Percentiles rank a stretch among this genome's conserved stretches.
Evolutionary conservation across 23 tunicate species (phyloP).

Genomic region (Clavelina lepadiformis): DNA sequence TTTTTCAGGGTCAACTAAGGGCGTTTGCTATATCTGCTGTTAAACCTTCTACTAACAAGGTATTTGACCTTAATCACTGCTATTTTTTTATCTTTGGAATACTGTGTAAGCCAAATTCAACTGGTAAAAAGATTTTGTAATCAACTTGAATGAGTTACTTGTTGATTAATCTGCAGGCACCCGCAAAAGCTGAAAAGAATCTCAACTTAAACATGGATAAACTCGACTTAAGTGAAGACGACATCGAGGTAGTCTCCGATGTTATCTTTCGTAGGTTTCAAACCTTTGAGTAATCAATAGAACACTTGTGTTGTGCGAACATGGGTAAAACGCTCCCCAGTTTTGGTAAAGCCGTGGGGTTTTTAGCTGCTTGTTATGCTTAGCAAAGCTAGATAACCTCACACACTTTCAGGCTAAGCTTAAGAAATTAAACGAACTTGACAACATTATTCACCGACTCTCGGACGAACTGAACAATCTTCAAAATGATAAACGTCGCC

Average conservation of each 20-base stretch:
- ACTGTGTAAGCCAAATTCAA: too few relatives aligned
- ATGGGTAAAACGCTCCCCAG: too few relatives aligned
- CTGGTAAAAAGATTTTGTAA: too few relatives aligned
- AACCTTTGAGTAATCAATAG: too few relatives aligned
- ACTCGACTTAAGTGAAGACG: slow-evolving; percentile 19
- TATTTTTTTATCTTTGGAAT: too few relatives aligned
- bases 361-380: too few relatives aligned
- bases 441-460: slow-evolving; percentile 21
- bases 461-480: slow-evolving; percentile 23
- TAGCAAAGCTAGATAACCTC: too few relatives aligned
- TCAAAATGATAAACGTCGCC: slow-evolving; percentile 17
- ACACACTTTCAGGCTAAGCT: slow-evolving; percentile 27
- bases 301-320: too few relatives aligned
- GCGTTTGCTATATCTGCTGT: slow-evolving; percentile 58
- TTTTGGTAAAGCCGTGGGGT: too few relatives aligned
- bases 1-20: slow-evolving; percentile 64
- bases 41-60: neutral
- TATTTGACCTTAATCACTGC: too few relatives aligned
- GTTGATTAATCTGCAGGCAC: neutral
- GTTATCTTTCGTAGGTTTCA: too few relatives aligned
- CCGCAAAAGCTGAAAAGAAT: slow-evolving; percentile 4
- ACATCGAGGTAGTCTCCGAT: slow-evolving; percentile 30
- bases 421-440: slow-evolving; percentile 40
- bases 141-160: too few relatives aligned
- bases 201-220: slow-evolving; percentile 4